These are phyloP conservation scores for Hemicentrotus pulcherrimus DNA, from an alignment of 35 echinoderm and acorn worm species.

Conservation along the genomic window DNA sequence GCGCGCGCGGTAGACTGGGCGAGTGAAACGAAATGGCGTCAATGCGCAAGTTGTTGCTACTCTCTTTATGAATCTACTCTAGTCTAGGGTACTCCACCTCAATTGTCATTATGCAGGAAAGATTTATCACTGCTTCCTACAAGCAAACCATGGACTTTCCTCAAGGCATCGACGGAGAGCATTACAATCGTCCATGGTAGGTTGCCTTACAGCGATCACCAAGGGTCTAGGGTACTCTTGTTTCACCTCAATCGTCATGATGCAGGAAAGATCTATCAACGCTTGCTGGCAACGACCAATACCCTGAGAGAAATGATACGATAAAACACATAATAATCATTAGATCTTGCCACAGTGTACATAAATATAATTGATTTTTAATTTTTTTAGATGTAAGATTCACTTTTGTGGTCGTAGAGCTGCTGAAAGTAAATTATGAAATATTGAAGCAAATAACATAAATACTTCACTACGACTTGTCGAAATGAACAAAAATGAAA, in stretches of 20 bases:
- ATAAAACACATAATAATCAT: not conserved
- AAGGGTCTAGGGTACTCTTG: not conserved
- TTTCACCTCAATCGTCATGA: slow-evolving; percentile 35
- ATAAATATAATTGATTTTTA: too few relatives aligned
- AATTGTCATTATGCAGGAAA: not conserved
- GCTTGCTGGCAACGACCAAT: slow-evolving; percentile 29
- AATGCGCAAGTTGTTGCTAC: too few relatives aligned
- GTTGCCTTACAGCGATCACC: not conserved
- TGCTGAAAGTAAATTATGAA: too few relatives aligned
- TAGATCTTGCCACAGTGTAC: too few relatives aligned
- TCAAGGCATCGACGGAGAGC: not conserved
- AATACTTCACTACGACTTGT: too few relatives aligned
- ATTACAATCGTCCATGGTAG: not conserved
- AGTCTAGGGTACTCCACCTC: not conserved
- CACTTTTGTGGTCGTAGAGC: too few relatives aligned
- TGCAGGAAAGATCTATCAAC: slow-evolving; percentile 32
- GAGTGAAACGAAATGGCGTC: too few relatives aligned
- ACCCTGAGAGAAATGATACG: not conserved
- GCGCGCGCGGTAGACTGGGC: too few relatives aligned
- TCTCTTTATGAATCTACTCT: too few relatives aligned
- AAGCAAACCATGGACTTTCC: not conserved
- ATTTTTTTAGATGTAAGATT: too few relatives aligned
- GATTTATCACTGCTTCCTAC: not conserved
- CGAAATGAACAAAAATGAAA: too few relatives aligned
- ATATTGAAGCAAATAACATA: too few relatives aligned